Conservation (phyloP, 2,797 vertebrate genomes). For the Ctenochaetus hawaiiensis region DNA sequence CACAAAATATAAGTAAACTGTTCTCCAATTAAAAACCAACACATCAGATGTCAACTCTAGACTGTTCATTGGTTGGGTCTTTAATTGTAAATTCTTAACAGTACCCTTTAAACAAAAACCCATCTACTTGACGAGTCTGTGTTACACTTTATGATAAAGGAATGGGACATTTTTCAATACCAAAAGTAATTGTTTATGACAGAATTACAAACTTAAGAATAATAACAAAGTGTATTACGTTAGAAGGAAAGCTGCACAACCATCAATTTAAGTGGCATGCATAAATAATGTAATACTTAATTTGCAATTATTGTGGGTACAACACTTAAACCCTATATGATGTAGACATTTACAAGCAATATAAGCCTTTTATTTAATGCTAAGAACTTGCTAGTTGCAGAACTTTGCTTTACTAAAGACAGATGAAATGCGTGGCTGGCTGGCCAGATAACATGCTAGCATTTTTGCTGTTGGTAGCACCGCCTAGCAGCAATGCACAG, state of each 20-base stretch:
- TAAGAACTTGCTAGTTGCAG: slow-evolving; percentile 3
- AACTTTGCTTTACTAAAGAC: slow-evolving; percentile 35
- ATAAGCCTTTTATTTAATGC: neutral
- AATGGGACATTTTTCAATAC: neutral
- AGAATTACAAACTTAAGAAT: slow-evolving; percentile 17
- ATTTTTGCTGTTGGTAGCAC: slow-evolving; percentile 63
- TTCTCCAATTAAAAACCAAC: slow-evolving; percentile 17
- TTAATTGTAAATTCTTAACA: slow-evolving; percentile 7
- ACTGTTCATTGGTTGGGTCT: slow-evolving; percentile 4
- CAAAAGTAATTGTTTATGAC: neutral
- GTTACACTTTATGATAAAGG: neutral
- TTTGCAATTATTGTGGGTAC: slow-evolving; percentile 43
- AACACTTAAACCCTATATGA: neutral
- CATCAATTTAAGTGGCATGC: slow-evolving; percentile 36
- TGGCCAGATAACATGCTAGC: slow-evolving; percentile 67
- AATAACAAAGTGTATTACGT: slow-evolving; percentile 25
- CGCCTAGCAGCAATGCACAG: slow-evolving; percentile 59
- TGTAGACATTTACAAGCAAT: neutral
- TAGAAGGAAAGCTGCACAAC: slow-evolving; percentile 50
- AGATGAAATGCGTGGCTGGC: slow-evolving; percentile 66
- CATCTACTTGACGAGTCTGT: slow-evolving; percentile 7
- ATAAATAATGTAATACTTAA: slow-evolving; percentile 42
- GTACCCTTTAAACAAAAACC: slow-evolving; percentile 2
- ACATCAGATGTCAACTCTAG: slow-evolving; percentile 7
- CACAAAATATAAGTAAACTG: slow-evolving; percentile 21